phyloP scores from a whole-genome alignment of 2,888 invertebrate species.

The Microctonus aethiopoides region DNA sequence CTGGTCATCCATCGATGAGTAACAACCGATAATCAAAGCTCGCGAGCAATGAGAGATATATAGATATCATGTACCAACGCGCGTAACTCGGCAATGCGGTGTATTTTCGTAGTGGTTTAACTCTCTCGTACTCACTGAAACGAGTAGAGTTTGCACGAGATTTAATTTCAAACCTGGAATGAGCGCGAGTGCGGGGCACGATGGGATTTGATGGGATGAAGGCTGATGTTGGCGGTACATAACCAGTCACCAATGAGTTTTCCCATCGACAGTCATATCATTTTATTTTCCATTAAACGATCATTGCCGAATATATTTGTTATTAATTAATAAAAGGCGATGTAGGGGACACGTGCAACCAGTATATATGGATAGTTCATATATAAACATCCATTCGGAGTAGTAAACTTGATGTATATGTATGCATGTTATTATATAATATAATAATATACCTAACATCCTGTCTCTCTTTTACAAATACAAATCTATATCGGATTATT shows the following conservation, averaged over 20 bases:
- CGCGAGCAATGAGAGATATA: slow-evolving; percentile 20
- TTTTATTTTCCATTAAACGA: slow-evolving; percentile 60
- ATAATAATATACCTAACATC: slow-evolving; percentile 6
- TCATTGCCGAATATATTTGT: slow-evolving; percentile 58
- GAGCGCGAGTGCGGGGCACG: not conserved
- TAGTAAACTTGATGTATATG: not conserved
- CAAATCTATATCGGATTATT: slow-evolving; percentile 4
- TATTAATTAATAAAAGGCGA: slow-evolving; percentile 59
- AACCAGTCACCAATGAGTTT: slow-evolving; percentile 6
- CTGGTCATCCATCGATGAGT: slow-evolving; percentile 26
- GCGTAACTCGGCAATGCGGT: slow-evolving; percentile 9
- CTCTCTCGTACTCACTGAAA: slow-evolving; percentile 7
- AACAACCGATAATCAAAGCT: slow-evolving; percentile 34
- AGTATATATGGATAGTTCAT: not conserved
- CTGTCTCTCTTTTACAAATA: not conserved
- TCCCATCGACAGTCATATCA: slow-evolving; percentile 54
- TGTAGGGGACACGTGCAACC: not conserved
- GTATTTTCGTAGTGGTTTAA: slow-evolving; percentile 7
- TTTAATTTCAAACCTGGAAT: slow-evolving; percentile 26
- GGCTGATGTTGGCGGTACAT: slow-evolving; percentile 6
- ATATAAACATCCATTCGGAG: not conserved
- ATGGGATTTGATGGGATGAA: not conserved
- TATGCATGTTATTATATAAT: not conserved
- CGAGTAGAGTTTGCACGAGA: slow-evolving; percentile 20
- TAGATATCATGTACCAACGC: not conserved